Base-by-base conservation (phyloP, 2,888 invertebrate species). In the Psylliodes chrysocephalus region DNA sequence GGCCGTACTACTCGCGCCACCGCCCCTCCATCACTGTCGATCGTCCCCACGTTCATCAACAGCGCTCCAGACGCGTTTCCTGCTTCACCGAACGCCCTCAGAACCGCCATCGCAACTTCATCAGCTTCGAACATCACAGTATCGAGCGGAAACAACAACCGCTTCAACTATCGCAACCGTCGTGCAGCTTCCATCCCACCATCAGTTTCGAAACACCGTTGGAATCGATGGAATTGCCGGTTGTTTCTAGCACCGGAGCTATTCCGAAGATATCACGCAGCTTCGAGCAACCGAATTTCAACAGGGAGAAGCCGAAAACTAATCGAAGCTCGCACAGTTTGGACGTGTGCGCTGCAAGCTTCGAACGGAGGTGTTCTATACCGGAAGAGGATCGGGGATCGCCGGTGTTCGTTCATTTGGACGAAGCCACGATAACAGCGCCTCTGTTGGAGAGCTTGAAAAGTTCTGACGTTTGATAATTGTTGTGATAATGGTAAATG, bases 381-480 rank as follows among this genome's bases (percentile, higher is more conserved):
- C 73, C 75, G n/a, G 77, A 77, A 18, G 66, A 66, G 33, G 71
- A 72, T 18, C 54, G 74, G 46, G 60, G 72, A 0, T 73, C 74
- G 38, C 71, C 75, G 8, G 73, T 79, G 44, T 78, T 75, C 51
- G 77, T 81, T 53, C 77, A 73, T 30, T 67, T 82, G 64, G 82
- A 82, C 28, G 82, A 82, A 10, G 74, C 77, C 2, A 79, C 74
- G 67, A 77, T 81, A 44, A 79, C 81, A 10, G 81, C 80, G 47
- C 82, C 82, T 18, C 73, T 82, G 42, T 67, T 82, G 44, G 81
- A 81, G 69, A 71, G 77, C 38, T 73, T 81, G 47, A 81, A 79
- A 71, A 82, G 81, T 69, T 81, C 82, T 12, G 81, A 82, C 63
- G 82, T 82, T 66, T 82, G 75, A 80, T 75, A 42, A n/a, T 62